Evolutionary conservation across 1,140 invertebrate genomes (phyloP).

Genomic region (Aphaenogaster ashmeadi): DNA sequence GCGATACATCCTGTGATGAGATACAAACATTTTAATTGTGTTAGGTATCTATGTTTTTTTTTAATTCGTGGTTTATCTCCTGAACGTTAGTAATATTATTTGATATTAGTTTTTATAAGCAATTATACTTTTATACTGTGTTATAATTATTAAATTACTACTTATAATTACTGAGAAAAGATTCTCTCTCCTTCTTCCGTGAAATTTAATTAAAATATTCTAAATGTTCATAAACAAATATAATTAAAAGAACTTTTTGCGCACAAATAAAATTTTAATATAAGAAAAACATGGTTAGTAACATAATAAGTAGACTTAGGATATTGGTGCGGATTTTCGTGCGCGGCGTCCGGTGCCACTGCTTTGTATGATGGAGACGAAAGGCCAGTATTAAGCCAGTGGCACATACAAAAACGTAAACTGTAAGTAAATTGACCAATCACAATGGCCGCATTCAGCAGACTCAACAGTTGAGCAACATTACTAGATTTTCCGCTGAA

Average conservation of each 20-base stretch:
- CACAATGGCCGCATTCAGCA: too few relatives aligned
- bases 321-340: too few relatives aligned
- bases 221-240: neutral
- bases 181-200: neutral
- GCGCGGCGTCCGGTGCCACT: too few relatives aligned
- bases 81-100: neutral
- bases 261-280: neutral
- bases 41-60: neutral
- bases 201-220: neutral
- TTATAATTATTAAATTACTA: too few relatives aligned
- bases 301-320: too few relatives aligned
- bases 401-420: too few relatives aligned
- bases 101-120: neutral
- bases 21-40: neutral
- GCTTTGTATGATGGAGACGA: too few relatives aligned
- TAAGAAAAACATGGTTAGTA: neutral
- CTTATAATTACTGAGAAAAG: neutral
- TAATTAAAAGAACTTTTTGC: neutral
- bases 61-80: neutral
- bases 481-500: too few relatives aligned
- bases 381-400: too few relatives aligned
- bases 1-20: neutral
- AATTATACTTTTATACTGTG: neutral
- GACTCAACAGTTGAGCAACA: too few relatives aligned
- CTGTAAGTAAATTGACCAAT: too few relatives aligned